Percentiles rank a stretch among this genome's conserved stretches.
phyloP scores from a whole-genome alignment of 2,888 invertebrate genomes.

The Linyphia triangularis region DNA sequence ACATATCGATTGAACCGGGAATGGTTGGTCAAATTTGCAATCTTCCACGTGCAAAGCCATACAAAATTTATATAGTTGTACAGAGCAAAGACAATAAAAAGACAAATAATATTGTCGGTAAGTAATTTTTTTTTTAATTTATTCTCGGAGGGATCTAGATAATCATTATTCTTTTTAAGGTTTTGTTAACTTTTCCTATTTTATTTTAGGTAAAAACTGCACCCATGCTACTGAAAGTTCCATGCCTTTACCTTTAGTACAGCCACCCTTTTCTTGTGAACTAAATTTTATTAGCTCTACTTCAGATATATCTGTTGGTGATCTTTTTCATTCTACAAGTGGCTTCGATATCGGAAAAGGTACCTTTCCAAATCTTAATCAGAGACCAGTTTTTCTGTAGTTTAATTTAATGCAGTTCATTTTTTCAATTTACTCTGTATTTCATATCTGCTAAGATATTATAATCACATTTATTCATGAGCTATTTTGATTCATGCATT shows the following conservation, averaged over 20 bases:
- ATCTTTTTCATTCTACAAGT: conserved; percentile 61
- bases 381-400: no score
- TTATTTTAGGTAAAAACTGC: conserved; percentile 62
- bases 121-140: neutral
- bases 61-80: conserved; percentile 61
- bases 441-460: no score
- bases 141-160: no score
- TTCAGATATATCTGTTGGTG: conserved; percentile 53
- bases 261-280: conserved; percentile 69
- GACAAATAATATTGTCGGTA: conserved; percentile 64
- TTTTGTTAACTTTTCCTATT: neutral
- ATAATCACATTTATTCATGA: no score
- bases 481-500: no score
- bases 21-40: conserved; percentile 61
- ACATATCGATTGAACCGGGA: conserved; percentile 56
- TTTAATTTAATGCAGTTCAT: no score
- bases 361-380: conserved; percentile 12
- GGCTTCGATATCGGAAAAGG: conserved; percentile 74
- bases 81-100: conserved; percentile 50
- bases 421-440: no score
- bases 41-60: conserved; percentile 59
- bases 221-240: conserved; percentile 56
- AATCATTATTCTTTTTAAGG: no score
- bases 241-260: conserved; percentile 66
- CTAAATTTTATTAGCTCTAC: conserved; percentile 53